These are phyloP conservation scores for Anthoscopus minutus DNA, from an alignment of 2,113 vertebrate species.

Conservation along the genomic window DNA sequence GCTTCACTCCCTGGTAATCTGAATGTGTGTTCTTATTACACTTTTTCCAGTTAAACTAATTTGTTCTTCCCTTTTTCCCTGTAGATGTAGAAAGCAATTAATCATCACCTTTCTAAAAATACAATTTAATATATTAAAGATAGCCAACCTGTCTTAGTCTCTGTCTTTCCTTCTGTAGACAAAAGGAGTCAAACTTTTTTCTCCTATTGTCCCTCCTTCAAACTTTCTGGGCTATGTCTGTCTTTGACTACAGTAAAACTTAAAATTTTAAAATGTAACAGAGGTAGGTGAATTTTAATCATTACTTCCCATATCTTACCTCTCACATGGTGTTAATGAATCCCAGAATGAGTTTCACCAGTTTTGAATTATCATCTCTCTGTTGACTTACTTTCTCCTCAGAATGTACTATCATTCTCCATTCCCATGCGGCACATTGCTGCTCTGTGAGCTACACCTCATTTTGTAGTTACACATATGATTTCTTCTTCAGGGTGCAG, in stretches of 20 bases:
- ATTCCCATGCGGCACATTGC: not conserved
- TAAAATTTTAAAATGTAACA: not conserved
- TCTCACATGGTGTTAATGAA: not conserved
- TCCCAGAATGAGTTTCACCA: not conserved
- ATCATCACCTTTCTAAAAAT: not conserved
- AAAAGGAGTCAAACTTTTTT: not conserved
- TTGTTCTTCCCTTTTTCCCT: not conserved
- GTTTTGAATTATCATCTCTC: not conserved
- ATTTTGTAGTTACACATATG: not conserved
- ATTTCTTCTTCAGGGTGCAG: not conserved
- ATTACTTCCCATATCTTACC: not conserved
- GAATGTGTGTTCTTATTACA: not conserved
- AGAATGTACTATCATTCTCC: not conserved
- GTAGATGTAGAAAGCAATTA: constrained; percentile 7
- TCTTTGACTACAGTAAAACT: not conserved
- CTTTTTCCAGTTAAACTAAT: not conserved
- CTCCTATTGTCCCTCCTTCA: not conserved
- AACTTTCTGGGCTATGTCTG: not conserved
- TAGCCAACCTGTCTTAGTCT: not conserved
- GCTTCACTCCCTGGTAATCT: not conserved
- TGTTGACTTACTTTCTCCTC: not conserved
- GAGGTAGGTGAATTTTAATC: not conserved
- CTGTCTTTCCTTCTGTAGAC: not conserved
- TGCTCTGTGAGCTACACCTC: not conserved
- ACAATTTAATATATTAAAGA: not conserved